Evolutionary conservation across 2,113 vertebrate genomes (phyloP), one percentile per base, ranked within the genome.

Genomic region (Calidris pugnax): DNA sequence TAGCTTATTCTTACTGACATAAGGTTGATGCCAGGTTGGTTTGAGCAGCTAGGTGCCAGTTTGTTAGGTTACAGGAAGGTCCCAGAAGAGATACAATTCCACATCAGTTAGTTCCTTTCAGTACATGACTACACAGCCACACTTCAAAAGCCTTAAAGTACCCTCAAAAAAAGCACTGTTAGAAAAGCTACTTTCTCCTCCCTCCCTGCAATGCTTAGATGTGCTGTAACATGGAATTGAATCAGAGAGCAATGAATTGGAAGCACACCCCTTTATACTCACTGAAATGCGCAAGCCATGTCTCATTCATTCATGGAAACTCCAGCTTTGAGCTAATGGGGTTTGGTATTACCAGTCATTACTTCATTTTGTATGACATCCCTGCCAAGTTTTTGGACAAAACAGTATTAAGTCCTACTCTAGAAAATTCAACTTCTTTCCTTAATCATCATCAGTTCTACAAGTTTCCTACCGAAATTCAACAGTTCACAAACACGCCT

Each of bases 251-350:
- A 63, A 7, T 28, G 16, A 71, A 81, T 41, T 75, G n/a, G 37
- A 57, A 74, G 30, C 4, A 37, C 22, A 35, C 8, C 33, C 10
- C n/a, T 39, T 77, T 10, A 33, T 7, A 15, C 20, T 18, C 21
- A 55, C 27, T 33, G 28, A 78, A 68, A 76, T 11, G 18, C 2
- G 1, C 9, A n/a, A 68, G 18, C 28, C 33, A 17, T 0, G 0
- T 9, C 41, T 69, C 47, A 60, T 51, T 45, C 28, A 33, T 23
- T 63, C 56, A 37, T 2, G 11, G 56, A 32, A 74, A 60, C 6
- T 7, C 21, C 11, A 57, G 41, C 47, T 80, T 32, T 28, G 45
- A 57, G 21, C 9, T 23, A 48, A 37, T 1, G 1, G 12, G 14
- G 2, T 79, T 50, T 51, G 22, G 12, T 39, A 35, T 10, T 33